Evolutionary conservation across 2,888 invertebrate species (phyloP), one percentile per base, ranked within the genome.

Genomic region (Proisotoma minuta): DNA sequence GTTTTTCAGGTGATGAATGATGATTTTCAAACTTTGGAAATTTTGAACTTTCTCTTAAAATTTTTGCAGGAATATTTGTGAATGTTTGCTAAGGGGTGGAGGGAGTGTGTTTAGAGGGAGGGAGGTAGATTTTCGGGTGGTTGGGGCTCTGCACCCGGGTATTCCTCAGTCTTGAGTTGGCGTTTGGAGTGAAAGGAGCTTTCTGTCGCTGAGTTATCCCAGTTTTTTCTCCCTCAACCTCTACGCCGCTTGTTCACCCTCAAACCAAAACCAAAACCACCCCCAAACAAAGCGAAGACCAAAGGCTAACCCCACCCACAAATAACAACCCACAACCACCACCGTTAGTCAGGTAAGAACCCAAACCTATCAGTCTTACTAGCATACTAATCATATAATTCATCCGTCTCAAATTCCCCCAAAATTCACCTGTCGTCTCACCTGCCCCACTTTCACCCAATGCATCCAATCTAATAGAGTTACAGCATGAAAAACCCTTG

Each of bases 141-240:
- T 3, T 22, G 49, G 26, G 23, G 22, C 15, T 39, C 53, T 39
- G 53, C 22, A 54, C 39, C 23, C 53, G 52, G 53, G 20, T 59
- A n/a, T n/a, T n/a, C n/a, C 61, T 66, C 66, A 69, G 69, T 69
- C 65, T 68, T 63, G 65, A 71, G 68, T 71, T 71, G 66, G 68
- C 67, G 66, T 69, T 63, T 66, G 64, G 61, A 67, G 67, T 66
- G 66, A 68, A 71, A 67, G 71, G 65, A 69, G 66, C 68, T 71
- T 69, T 69, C 57, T 57, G 57, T 57, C 43, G 66, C 68, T 68
- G 65, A 67, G 67, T 67, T 67, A 64, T 67, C 71, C 68, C 66
- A 67, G 64, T 70, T 70, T 70, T 70, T 70, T 70, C 66, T 68
- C 70, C 64, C 66, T 67, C 69, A 65, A 63, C 59, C 62, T 61